Percentiles rank a stretch among this genome's conserved stretches.
Conservation (phyloP, 1,140 invertebrate species). For the Pristionchus pacificus region DNA sequence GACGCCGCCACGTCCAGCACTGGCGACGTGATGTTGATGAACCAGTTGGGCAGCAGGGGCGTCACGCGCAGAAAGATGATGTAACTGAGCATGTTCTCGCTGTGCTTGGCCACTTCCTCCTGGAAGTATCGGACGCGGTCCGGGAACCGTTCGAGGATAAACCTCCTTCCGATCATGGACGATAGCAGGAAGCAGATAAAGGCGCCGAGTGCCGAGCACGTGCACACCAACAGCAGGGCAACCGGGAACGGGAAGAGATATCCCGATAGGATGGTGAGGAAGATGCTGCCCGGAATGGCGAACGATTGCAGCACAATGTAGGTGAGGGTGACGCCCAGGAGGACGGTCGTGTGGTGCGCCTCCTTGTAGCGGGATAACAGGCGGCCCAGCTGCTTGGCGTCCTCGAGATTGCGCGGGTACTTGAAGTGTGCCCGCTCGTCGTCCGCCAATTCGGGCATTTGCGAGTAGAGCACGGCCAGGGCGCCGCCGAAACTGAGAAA, state of each 20-base stretch:
- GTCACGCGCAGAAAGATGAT: slow-evolving; percentile 95
- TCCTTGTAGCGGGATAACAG: slow-evolving; percentile 89
- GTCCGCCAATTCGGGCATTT: slow-evolving; percentile 25
- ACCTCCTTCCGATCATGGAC: slow-evolving; percentile 75
- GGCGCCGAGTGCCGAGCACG: slow-evolving; percentile 91
- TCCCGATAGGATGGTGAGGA: slow-evolving; percentile 91
- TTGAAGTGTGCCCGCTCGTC: slow-evolving; percentile 82
- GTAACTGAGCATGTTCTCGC: slow-evolving; percentile 85
- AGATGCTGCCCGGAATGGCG: slow-evolving; percentile 97
- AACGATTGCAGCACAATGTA: slow-evolving; percentile 99
- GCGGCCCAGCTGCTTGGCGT: slow-evolving; percentile 87
- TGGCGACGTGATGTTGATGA: slow-evolving; percentile 94
- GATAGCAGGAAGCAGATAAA: slow-evolving; percentile 90
- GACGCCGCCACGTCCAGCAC: slow-evolving; percentile 87
- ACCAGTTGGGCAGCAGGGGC: slow-evolving; percentile 98
- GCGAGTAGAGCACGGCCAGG: slow-evolving; percentile 9
- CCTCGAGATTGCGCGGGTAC: slow-evolving; percentile 85
- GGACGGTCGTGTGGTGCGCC: slow-evolving; percentile 84
- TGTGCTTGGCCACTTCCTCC: slow-evolving; percentile 75
- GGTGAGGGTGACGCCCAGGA: slow-evolving; percentile 79
- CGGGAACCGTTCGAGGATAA: slow-evolving; percentile 82
- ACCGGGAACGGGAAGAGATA: slow-evolving; percentile 90
- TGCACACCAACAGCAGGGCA: slow-evolving; percentile 84
- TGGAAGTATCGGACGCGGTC: slow-evolving; percentile 80
- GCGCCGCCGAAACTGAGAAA: slow-evolving; percentile 9